Conservation (phyloP, 2,113 vertebrate species). For the Mionectes macconnelli region DNA sequence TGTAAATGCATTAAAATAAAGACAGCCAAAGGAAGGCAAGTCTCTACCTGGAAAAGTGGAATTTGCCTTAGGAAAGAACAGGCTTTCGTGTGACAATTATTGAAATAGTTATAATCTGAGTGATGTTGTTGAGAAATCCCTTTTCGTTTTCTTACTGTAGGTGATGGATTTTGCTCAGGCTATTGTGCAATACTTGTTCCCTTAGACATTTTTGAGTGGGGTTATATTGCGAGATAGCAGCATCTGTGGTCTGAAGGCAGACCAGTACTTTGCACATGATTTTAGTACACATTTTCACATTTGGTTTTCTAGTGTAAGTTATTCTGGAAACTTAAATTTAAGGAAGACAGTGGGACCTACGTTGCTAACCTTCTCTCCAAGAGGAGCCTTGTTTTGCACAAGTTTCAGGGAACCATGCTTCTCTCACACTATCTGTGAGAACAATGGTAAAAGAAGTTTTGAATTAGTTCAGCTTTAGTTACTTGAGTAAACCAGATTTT, state of each 20-base stretch:
- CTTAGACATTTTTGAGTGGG: not conserved
- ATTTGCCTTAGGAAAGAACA: not conserved
- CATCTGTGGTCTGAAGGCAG: not conserved
- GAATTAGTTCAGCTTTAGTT: not conserved
- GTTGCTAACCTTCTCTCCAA: not conserved
- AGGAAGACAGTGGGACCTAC: not conserved
- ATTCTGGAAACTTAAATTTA: not conserved
- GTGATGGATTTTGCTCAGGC: not conserved
- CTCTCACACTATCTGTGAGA: not conserved
- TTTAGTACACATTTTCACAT: not conserved
- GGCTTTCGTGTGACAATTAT: not conserved
- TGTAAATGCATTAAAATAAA: not conserved
- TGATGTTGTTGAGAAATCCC: not conserved
- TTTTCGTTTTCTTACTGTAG: not conserved
- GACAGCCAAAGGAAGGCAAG: not conserved
- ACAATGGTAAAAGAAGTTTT: not conserved
- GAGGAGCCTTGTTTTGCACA: not conserved
- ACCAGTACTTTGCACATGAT: not conserved
- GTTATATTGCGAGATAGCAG: not conserved
- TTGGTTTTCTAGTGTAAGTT: not conserved
- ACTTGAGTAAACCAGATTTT: not conserved
- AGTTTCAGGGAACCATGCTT: not conserved
- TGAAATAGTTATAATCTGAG: not conserved
- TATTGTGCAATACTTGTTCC: not conserved
- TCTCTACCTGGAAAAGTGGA: not conserved